Evolutionary conservation across 1,140 invertebrate species (phyloP), one percentile per base, ranked within the genome.

Genomic region (Cheumatopsyche charites): DNA sequence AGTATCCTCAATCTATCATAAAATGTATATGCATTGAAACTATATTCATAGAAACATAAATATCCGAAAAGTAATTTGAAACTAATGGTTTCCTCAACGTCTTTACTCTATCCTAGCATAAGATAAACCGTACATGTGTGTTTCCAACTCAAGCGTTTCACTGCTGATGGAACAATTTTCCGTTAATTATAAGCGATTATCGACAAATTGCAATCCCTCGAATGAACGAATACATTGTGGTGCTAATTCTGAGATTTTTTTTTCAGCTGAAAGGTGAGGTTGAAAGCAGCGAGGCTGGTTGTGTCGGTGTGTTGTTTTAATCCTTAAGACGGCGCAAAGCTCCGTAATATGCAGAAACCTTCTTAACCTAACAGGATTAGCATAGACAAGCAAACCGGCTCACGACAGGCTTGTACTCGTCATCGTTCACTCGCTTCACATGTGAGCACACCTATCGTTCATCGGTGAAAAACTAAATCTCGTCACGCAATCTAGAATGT

Each of bases 341-440:
- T 85, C 81, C 77, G 83, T 88, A 86, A 87, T 88, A 87, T 87
- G 86, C 85, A 86, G 86, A 87, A 87, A 87, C 86, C 86, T 87
- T 87, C 86, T 87, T 88, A 87, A 86, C 85, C 86, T 87, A 88
- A 88, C 86, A 86, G 84, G 86, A 88, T 88, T 88, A 88, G 84
- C 86, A 84, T 84, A 84, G 81, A 84, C 85, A 86, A 84, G 85
- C 80, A 81, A 80, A 80, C 69, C 29, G 68, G 70, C 67, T 71
- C 61, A 55, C 26, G 66, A 68, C 66, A 68, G 49, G 47, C n/a
- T 42, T 47, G 66, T 45, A 68, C 66, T 55, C 66, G 6, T 43
- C 15, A 17, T 63, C 42, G 29, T 23, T 29, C 72, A 68, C 42
- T 19, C 1, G 23, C 66, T 62, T 45, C 29, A 21, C 17, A 17